These are phyloP conservation scores for Pogonus chalceus DNA, from an alignment of 1,140 invertebrate genomes.

Conservation along the genomic window DNA sequence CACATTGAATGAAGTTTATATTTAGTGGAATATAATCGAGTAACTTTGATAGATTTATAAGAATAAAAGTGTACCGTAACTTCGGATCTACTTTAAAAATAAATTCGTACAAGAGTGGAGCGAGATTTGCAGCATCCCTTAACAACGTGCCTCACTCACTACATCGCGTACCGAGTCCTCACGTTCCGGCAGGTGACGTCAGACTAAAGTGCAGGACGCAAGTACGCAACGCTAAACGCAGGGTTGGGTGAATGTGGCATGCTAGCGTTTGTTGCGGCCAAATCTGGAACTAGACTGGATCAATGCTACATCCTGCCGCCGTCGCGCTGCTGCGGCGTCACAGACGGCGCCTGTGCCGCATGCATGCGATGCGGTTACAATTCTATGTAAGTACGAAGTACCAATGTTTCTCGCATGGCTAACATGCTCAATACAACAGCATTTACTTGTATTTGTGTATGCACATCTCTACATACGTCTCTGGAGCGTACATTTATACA, in stretches of 20 bases:
- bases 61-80: too few species aligned
- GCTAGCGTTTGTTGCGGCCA: constrained; percentile 15
- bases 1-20: too few species aligned
- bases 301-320: constrained; percentile 18
- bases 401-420: too few species aligned
- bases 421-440: too few species aligned
- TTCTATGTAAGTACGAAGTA: too few species aligned
- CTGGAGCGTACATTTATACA: too few species aligned
- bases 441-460: too few species aligned
- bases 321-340: constrained; percentile 17
- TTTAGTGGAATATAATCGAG: too few species aligned
- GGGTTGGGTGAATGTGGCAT: constrained; percentile 8
- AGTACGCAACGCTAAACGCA: constrained; percentile 4
- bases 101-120: too few species aligned
- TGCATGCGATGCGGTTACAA: constrained; percentile 2
- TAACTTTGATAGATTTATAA: too few species aligned
- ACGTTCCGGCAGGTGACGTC: constrained; percentile 23
- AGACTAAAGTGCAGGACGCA: constrained; percentile 21
- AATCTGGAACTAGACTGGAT: constrained; percentile 22
- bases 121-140: background rate
- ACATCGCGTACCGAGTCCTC: constrained; percentile 9
- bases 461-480: too few species aligned
- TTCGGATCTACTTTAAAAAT: too few species aligned
- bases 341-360: constrained; percentile 11
- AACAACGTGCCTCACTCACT: background rate